A percentile compares a stretch with the other conserved stretches of the same genome.
Evolutionary conservation across 2,113 vertebrate genomes (phyloP).

Genomic region (Hippocampus mohnikei): DNA sequence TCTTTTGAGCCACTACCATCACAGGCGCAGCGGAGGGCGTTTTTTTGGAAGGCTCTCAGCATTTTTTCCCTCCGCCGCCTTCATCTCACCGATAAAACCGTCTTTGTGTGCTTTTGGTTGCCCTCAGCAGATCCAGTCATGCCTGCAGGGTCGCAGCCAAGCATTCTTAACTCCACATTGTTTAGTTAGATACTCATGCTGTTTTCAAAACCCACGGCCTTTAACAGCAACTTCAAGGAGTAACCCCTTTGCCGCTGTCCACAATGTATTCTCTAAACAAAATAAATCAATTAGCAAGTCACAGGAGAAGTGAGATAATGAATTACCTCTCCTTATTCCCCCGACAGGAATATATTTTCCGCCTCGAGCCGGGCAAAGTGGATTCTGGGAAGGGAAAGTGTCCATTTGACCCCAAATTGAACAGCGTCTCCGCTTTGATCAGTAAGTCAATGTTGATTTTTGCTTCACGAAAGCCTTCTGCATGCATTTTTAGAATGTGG

Average conservation of each 20-base stretch:
- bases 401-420: conserved; percentile 95
- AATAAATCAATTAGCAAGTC: conserved; percentile 8
- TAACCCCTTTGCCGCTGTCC: not conserved
- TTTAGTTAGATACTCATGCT: conserved; percentile 15
- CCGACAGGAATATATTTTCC: conserved; percentile 92
- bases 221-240: conserved; percentile 19
- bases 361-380: conserved; percentile 91
- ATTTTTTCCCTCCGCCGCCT: conserved; percentile 34
- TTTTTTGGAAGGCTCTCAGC: conserved; percentile 51
- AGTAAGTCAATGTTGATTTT: conserved; percentile 78
- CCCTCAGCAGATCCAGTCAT: conserved; percentile 37
- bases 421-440: conserved; percentile 93
- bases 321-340: conserved; percentile 8
- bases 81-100: conserved; percentile 47
- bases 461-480: not conserved
- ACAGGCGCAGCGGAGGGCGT: conserved; percentile 47
- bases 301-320: conserved; percentile 8
- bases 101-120: conserved; percentile 48
- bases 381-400: conserved; percentile 99
- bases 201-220: conserved; percentile 2
- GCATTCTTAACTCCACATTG: conserved; percentile 20
- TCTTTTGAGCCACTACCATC: conserved; percentile 55
- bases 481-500: not conserved
- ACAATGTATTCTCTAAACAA: not conserved
- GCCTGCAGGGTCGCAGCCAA: conserved; percentile 15